Evolutionary conservation across 2,113 vertebrate species (phyloP).

Genomic region (Australoheros scitulus): DNA sequence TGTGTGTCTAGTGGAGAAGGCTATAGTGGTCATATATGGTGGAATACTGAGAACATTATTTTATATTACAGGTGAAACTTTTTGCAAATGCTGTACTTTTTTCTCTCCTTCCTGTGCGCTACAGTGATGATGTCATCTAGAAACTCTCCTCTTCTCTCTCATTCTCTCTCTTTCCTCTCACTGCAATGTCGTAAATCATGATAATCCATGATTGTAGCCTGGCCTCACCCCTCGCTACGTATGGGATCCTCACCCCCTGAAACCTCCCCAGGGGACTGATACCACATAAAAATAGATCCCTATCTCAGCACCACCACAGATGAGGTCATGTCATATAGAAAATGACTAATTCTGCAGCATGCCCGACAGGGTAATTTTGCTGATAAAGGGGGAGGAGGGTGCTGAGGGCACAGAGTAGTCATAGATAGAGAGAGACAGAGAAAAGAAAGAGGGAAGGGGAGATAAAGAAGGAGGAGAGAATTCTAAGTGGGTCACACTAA

Average conservation of each 20-base stretch:
- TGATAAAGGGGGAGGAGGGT: slow-evolving; percentile 72
- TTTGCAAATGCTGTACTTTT: slow-evolving; percentile 55
- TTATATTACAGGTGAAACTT: slow-evolving; percentile 35
- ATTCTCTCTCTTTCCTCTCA: slow-evolving; percentile 30
- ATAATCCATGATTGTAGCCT: slow-evolving; percentile 79
- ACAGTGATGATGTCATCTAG: slow-evolving; percentile 72
- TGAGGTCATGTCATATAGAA: slow-evolving; percentile 77
- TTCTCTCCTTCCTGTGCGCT: slow-evolving; percentile 22
- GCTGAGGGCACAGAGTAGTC: slow-evolving; percentile 52
- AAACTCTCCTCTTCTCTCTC: slow-evolving; percentile 43
- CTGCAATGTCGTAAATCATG: slow-evolving; percentile 73
- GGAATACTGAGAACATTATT: slow-evolving; percentile 31
- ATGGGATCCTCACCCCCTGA: slow-evolving; percentile 74
- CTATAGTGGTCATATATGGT: background rate
- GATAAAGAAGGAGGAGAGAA: slow-evolving; percentile 42
- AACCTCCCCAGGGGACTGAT: slow-evolving; percentile 69
- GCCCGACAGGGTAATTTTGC: slow-evolving; percentile 74
- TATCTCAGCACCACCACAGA: slow-evolving; percentile 74
- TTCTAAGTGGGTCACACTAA: slow-evolving; percentile 72
- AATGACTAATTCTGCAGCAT: slow-evolving; percentile 76
- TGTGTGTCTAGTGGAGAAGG: background rate
- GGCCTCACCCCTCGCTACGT: slow-evolving; percentile 74
- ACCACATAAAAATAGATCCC: slow-evolving; percentile 79
- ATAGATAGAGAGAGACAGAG: slow-evolving; percentile 56
- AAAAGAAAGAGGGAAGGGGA: slow-evolving; percentile 43